Evolutionary conservation across 2,113 vertebrate species (phyloP), one percentile per base, ranked within the genome.

Genomic region (Ictalurus punctatus): DNA sequence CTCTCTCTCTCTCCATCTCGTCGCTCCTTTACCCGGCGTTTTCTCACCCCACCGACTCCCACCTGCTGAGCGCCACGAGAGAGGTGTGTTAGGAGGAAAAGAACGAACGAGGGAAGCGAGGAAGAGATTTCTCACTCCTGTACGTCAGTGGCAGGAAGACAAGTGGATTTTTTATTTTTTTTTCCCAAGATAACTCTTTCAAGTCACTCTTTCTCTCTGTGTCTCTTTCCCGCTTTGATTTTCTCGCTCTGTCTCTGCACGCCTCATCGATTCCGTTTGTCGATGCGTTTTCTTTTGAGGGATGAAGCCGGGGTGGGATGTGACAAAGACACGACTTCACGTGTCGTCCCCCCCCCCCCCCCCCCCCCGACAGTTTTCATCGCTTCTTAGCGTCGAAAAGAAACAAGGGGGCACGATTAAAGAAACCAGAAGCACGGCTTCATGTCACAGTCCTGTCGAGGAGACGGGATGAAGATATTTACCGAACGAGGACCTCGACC

Each of bases 61-160:
- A 52, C 83, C 40, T 85, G 63, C 83, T 48, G 83, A 84, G 61
- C 25, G 14, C 83, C 61, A 69, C 12, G 63, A 67, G 30, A 78
- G 86, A 65, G 83, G 74, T 81, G 82, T 81, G 85, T 58, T 76
- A 61, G 61, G 61, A 73, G 40, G 69, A 74, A 86, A 84, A 81
- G 81, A 81, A 84, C 5, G 17, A 82, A 34, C 17, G 16, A 21
- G n/a, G 17, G 76, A 86, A 79, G 78, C 84, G 73, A 91, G 54
- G 52, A 83, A 63, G 34, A 63, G 76, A 81, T 67, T 69, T 83
- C 86, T 69, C 78, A 80, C 61, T 34, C 71, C 6, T 85, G 71
- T 90, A 79, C 83, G 54, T 58, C 71, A 84, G 83, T 86, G 90
- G 88, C 90, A 90, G 58, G 65, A 90, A 90, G 90, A 89, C 74